phyloP scores from a whole-genome alignment of 2,888 invertebrate genomes.

The Hypomecis punctinalis region DNA sequence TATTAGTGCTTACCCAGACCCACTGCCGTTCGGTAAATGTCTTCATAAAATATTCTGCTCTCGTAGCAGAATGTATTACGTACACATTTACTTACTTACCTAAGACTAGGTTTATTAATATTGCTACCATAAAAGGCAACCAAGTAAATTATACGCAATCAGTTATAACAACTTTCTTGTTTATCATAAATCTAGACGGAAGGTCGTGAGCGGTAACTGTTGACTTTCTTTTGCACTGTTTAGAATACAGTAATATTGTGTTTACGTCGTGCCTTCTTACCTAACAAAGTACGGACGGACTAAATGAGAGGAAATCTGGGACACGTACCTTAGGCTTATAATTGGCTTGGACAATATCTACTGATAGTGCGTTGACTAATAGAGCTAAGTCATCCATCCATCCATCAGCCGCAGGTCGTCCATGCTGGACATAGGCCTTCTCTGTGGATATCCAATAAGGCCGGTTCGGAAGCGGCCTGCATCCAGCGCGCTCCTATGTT shows the following conservation, averaged over 20 bases:
- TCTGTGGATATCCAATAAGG: no score
- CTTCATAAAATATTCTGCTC: slow-evolving; percentile 15
- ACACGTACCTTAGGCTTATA: no score
- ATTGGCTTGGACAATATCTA: no score
- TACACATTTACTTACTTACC: slow-evolving; percentile 5
- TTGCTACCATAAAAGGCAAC: slow-evolving; percentile 24
- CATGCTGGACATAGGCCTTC: no score
- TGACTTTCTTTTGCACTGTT: slow-evolving; percentile 25
- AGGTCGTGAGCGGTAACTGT: slow-evolving; percentile 33
- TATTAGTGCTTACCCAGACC: not conserved
- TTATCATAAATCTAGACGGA: slow-evolving; percentile 30
- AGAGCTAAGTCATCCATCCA: no score
- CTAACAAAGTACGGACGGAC: no score
- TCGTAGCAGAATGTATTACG: slow-evolving; percentile 12
- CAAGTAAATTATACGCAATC: slow-evolving; percentile 36
- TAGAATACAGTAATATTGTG: not conserved
- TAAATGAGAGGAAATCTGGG: no score
- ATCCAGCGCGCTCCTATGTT: no score
- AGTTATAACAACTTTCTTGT: slow-evolving; percentile 40
- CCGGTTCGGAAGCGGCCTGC: no score
- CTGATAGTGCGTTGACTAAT: no score
- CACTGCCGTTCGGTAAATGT: slow-evolving; percentile 3
- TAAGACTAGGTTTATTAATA: slow-evolving; percentile 11
- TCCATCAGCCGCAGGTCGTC: no score
- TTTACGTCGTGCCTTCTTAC: no score